phyloP scores from a whole-genome alignment of 2,888 invertebrate species.

The Eupithecia exiguata region DNA sequence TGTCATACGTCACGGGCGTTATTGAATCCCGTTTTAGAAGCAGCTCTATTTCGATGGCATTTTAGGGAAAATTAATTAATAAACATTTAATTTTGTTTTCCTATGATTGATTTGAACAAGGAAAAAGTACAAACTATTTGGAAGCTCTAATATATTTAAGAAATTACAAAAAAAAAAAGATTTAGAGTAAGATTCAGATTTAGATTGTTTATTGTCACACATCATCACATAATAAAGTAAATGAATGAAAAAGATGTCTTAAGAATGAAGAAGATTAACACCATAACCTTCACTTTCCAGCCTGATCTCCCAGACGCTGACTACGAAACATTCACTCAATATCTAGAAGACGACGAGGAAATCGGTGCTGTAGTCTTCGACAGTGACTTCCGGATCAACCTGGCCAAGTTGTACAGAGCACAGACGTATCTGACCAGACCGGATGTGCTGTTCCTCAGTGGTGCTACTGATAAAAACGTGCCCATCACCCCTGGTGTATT shows the following conservation, averaged over 20 bases:
- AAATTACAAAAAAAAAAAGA: neutral
- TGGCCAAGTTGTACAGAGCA: constrained; percentile 79
- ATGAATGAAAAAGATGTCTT: neutral
- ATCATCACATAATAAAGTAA: neutral
- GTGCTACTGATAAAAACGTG: constrained; percentile 75
- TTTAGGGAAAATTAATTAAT: too few species aligned
- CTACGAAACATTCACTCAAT: constrained; percentile 60
- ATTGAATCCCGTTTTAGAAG: too few species aligned
- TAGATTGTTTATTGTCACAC: too few species aligned
- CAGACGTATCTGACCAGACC: constrained; percentile 73
- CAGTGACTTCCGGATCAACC: constrained; percentile 77
- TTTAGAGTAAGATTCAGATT: too few species aligned
- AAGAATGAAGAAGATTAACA: neutral
- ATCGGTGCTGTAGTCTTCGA: constrained; percentile 85
- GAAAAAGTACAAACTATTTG: neutral
- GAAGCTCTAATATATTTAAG: neutral
- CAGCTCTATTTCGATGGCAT: too few species aligned
- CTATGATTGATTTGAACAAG: too few species aligned
- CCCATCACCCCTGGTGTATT: constrained; percentile 59
- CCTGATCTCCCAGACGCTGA: constrained; percentile 53
- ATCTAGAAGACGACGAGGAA: constrained; percentile 67
- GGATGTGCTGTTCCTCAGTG: constrained; percentile 80
- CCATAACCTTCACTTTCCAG: constrained; percentile 47
- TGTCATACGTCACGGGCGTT: too few species aligned
- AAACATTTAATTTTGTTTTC: too few species aligned